Conservation (phyloP, 2,797 vertebrate species). For the Coendou prehensilis region DNA sequence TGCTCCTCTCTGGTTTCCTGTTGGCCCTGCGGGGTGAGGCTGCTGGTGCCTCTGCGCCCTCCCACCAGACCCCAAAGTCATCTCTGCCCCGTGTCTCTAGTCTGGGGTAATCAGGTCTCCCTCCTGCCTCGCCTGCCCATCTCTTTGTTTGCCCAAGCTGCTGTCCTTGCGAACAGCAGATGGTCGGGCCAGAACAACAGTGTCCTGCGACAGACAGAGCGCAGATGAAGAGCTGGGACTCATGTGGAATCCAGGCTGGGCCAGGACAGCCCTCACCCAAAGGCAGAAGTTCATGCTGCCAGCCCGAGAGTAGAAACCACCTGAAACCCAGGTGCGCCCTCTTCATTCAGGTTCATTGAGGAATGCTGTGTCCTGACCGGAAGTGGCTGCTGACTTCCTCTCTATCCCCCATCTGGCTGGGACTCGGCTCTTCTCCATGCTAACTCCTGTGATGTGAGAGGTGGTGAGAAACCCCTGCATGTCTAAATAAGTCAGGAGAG, state of each 20-base stretch:
- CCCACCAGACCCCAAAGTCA: not conserved
- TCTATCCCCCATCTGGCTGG: not conserved
- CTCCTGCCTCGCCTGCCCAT: not conserved
- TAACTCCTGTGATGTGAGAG: not conserved
- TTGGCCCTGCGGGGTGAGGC: not conserved
- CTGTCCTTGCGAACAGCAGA: not conserved
- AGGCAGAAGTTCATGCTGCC: not conserved
- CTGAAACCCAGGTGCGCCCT: not conserved
- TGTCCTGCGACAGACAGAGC: accelerated
- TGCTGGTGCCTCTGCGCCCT: not conserved
- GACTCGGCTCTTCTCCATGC: not conserved
- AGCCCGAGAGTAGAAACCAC: not conserved
- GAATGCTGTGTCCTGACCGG: accelerated
- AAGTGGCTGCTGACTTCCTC: not conserved
- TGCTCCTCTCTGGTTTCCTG: constrained; percentile 85
- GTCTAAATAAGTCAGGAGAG: not conserved
- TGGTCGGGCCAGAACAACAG: not conserved
- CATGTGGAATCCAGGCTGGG: accelerated
- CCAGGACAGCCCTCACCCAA: not conserved
- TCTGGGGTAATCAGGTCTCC: not conserved
- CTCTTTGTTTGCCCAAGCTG: not conserved
- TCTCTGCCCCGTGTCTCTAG: not conserved
- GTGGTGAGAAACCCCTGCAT: not conserved
- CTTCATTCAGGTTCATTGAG: not conserved
- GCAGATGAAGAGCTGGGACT: not conserved